Base-by-base conservation (phyloP, 1,140 invertebrate genomes). In the Hylaeus anthracinus region DNA sequence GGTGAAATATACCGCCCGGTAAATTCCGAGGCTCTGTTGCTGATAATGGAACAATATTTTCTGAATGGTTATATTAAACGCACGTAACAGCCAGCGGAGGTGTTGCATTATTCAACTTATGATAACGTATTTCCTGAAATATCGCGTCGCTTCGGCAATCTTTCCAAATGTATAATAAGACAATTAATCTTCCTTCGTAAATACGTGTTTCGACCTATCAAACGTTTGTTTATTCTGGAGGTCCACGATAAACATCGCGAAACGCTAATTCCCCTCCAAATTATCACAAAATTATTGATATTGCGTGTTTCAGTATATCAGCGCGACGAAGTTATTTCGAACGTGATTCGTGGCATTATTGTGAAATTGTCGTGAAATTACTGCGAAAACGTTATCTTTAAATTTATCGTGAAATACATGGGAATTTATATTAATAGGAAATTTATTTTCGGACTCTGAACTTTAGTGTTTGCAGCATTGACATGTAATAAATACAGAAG, bases 21-120 rank as follows among this genome's bases (percentile, higher is more conserved):
- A 83, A 83, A 83, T 83, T 74, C 64, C 53, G 77, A 55, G 65
- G 55, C 65, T 83, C 81, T 73, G 77, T 78, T 73, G 77, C 61
- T 83, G 72, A 78, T 83, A 83, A 83, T 83, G 77, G 81, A 58
- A 64, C 81, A 80, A 83, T 85, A 85, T 85, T 85, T 83, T 80
- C 63, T 81, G 70, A 79, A 83, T 78, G 71, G 75, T 72, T 78
- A 67, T 83, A 85, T 85, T 83, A 83, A 66, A 81, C 80, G 51
- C 58, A 41, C 37, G 48, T 75, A 69, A 67, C 72, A 72, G 39
- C 58, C 48, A 82, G 69, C 77, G 78, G 66, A 73, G 78, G 60
- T 73, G 56, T 61, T 78, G 78, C 26, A 48, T 71, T 63, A 71
- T 82, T 78, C 79, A 75, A 72, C 72, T 74, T 76, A 81, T 45